These are phyloP conservation scores for Cricetomys ansorgei DNA, from an alignment of 2,113 vertebrate species.

Conservation along the genomic window DNA sequence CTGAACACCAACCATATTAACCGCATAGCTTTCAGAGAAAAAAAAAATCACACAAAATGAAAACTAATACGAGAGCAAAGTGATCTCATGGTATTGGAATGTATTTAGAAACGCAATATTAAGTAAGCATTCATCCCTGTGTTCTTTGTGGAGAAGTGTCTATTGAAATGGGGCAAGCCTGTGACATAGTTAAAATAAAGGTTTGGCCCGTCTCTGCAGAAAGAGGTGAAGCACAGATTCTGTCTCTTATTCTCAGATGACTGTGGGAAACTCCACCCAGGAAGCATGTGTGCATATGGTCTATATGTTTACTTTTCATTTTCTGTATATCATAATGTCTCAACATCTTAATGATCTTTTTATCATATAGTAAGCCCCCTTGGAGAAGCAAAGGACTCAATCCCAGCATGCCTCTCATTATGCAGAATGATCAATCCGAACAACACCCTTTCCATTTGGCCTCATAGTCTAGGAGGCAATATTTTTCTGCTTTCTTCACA, in stretches of 20 bases:
- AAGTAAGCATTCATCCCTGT: slow-evolving; percentile 68
- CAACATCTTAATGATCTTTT: neutral
- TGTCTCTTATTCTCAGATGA: slow-evolving; percentile 69
- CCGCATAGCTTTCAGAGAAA: slow-evolving; percentile 78
- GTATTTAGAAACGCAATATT: slow-evolving; percentile 77
- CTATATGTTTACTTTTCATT: neutral
- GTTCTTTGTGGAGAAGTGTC: slow-evolving; percentile 80
- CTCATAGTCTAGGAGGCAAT: neutral
- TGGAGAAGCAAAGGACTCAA: neutral
- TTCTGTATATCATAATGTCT: neutral
- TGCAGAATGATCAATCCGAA: neutral
- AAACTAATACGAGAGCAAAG: neutral
- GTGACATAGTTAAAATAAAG: slow-evolving; percentile 55
- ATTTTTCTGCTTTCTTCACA: neutral
- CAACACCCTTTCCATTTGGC: too few relatives aligned
- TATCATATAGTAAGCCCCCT: neutral
- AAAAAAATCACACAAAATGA: neutral
- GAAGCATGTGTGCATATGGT: neutral
- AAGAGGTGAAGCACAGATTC: slow-evolving; percentile 73
- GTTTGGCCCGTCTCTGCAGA: slow-evolving; percentile 76
- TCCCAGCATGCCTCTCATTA: neutral
- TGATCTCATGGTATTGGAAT: slow-evolving; percentile 66
- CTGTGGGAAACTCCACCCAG: neutral
- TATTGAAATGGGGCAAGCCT: slow-evolving; percentile 81
- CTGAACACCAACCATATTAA: slow-evolving; percentile 82